Conservation (phyloP, 2,797 vertebrate species). For the Enteromius unitaeniatus region DNA sequence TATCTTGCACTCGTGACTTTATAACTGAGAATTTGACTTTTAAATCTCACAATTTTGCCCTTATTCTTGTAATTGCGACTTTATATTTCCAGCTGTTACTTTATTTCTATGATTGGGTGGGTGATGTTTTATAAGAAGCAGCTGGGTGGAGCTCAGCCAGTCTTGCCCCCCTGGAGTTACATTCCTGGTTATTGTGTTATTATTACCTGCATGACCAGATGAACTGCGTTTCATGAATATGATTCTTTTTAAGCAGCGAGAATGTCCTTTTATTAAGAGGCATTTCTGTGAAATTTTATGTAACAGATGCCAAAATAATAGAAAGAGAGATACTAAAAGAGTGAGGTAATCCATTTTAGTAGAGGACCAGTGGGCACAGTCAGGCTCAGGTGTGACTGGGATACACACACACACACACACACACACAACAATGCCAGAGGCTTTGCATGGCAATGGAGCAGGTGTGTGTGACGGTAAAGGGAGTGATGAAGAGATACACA, state of each 20-base stretch:
- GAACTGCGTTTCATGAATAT: background rate
- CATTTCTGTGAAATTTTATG: background rate
- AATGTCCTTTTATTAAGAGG: background rate
- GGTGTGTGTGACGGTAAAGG: background rate
- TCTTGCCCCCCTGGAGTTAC: background rate
- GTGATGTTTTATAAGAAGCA: conserved; percentile 2
- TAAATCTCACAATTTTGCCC: background rate
- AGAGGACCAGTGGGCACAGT: conserved; percentile 23
- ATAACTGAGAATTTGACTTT: background rate
- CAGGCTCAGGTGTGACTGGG: conserved; percentile 31
- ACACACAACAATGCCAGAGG: background rate
- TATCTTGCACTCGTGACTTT: background rate
- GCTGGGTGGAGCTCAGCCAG: background rate
- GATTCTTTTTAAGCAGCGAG: background rate
- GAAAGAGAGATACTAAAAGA: background rate
- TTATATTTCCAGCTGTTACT: background rate
- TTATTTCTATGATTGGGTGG: background rate
- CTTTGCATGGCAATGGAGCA: background rate
- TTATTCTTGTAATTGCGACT: background rate
- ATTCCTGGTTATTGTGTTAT: background rate
- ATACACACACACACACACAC: background rate
- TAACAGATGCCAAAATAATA: background rate
- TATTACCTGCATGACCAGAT: conserved; percentile 4
- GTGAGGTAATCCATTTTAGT: conserved; percentile 22
- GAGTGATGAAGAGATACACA: background rate